A percentile compares a stretch with the other conserved stretches of the same genome.
Evolutionary conservation across 1,140 invertebrate genomes (phyloP).

Genomic region (Drosophila punjabiensis): DNA sequence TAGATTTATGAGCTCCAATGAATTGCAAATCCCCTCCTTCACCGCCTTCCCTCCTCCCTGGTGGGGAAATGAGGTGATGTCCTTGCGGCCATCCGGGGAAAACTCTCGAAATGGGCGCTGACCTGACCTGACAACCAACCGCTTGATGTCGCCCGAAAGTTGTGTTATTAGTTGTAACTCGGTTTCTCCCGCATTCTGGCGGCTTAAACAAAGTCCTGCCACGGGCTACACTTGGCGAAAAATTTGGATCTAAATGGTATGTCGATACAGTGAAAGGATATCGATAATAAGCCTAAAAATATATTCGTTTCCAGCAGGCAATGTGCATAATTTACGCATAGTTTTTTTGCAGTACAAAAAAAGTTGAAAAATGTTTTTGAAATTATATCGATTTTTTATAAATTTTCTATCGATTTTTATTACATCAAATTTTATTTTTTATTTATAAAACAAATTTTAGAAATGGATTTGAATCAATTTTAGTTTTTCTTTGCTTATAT

Average conservation of each 20-base stretch:
- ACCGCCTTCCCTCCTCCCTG: too few relatives aligned
- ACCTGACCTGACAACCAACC: constrained; percentile 33
- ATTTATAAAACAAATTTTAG: too few relatives aligned
- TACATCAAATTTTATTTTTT: too few relatives aligned
- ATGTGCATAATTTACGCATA: not conserved
- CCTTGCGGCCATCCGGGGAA: constrained; percentile 19
- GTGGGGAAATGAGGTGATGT: constrained; percentile 24
- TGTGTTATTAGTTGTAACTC: constrained; percentile 69
- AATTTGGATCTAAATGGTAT: not conserved
- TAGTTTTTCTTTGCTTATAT: too few relatives aligned
- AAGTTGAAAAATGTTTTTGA: not conserved
- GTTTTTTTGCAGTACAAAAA: not conserved
- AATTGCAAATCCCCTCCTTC: constrained; percentile 17
- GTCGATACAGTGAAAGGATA: not conserved
- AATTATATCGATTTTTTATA: not conserved
- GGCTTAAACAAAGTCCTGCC: constrained; percentile 53
- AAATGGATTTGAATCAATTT: too few relatives aligned
- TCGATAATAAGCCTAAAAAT: not conserved
- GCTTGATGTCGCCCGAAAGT: constrained; percentile 47
- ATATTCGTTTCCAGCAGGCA: too few relatives aligned
- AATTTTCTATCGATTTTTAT: not conserved
- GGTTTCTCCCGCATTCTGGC: not conserved
- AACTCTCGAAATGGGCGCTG: constrained; percentile 21
- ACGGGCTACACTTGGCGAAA: not conserved
- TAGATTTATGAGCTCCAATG: constrained; percentile 68